A percentile compares a stretch with the other conserved stretches of the same genome.
phyloP scores from a whole-genome alignment of 2,888 invertebrate genomes.

The Melinopterus prodromus region DNA sequence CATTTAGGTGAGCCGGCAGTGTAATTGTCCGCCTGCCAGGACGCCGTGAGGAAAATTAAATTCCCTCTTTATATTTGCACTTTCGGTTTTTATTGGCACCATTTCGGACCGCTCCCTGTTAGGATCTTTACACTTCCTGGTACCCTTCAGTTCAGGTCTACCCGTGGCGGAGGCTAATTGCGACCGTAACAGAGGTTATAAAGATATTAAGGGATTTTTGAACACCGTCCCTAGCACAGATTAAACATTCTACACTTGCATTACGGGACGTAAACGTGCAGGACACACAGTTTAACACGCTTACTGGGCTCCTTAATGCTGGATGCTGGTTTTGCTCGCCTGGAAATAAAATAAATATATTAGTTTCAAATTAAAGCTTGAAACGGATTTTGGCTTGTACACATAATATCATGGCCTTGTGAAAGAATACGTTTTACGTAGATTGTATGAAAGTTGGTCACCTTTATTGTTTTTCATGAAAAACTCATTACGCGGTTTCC shows the following conservation, averaged over 20 bases:
- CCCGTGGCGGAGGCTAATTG: background rate
- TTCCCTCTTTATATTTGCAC: conserved; percentile 38
- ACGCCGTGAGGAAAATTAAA: conserved; percentile 42
- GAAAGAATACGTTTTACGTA: too few relatives aligned
- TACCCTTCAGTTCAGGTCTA: background rate
- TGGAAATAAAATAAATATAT: background rate
- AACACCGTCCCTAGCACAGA: background rate
- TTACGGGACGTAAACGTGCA: background rate
- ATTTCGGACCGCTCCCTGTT: background rate
- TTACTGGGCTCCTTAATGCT: background rate
- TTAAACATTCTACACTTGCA: background rate
- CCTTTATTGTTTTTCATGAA: too few relatives aligned
- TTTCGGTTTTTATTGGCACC: conserved; percentile 29
- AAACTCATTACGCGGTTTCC: too few relatives aligned
- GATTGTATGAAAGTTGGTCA: too few relatives aligned
- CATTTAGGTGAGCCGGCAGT: conserved; percentile 18
- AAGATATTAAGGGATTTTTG: conserved; percentile 4
- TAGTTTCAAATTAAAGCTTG: background rate
- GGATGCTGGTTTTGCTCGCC: background rate
- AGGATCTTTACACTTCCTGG: background rate
- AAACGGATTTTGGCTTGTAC: background rate
- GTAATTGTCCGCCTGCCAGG: conserved; percentile 29
- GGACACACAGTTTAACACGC: background rate
- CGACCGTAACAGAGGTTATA: background rate
- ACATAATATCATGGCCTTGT: too few relatives aligned